Evolutionary conservation across 2,888 invertebrate species (phyloP).

Genomic region (Mantis religiosa): DNA sequence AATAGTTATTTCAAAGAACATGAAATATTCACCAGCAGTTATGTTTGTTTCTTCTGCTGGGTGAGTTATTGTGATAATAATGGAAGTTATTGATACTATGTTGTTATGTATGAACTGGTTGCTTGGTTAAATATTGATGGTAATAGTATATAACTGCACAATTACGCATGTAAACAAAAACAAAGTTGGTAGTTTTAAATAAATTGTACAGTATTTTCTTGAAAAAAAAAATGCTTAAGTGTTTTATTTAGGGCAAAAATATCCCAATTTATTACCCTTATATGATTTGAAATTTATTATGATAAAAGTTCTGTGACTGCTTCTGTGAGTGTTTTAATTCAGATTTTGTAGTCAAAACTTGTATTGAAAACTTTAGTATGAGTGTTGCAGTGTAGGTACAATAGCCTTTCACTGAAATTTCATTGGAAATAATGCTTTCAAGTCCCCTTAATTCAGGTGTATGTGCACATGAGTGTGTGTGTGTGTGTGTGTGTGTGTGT

Average conservation of each 20-base stretch:
- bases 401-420: too few species aligned
- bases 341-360: too few species aligned
- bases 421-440: too few species aligned
- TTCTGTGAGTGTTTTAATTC: too few species aligned
- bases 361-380: too few species aligned
- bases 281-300: too few species aligned
- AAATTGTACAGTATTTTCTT: conserved; percentile 9
- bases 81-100: neutral
- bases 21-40: neutral
- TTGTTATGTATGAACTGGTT: neutral
- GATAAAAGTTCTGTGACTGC: too few species aligned
- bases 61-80: conserved; percentile 8
- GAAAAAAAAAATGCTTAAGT: neutral
- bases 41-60: neutral
- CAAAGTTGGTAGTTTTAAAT: conserved; percentile 8
- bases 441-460: too few species aligned
- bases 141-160: neutral
- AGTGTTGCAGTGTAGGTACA: too few species aligned
- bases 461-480: too few species aligned
- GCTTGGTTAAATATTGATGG: neutral
- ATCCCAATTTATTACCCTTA: neutral
- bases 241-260: neutral
- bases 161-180: neutral
- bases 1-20: conserved; percentile 2
- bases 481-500: too few species aligned